Conservation (phyloP, 2,888 invertebrate species). For the Drosophila infuscata region DNA sequence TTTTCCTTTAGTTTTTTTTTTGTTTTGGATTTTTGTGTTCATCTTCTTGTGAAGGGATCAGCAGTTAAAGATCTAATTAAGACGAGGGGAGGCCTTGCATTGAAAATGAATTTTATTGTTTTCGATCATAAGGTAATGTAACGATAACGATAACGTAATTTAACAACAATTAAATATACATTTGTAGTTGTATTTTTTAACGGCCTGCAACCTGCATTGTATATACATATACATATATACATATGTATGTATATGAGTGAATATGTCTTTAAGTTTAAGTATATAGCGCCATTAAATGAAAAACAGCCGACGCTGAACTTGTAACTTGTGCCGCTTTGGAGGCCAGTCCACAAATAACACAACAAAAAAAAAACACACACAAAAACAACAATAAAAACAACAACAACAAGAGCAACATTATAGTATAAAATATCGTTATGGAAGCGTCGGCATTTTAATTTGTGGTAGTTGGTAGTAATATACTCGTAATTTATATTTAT, state of each 20-base stretch:
- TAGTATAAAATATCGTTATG: constrained; percentile 34
- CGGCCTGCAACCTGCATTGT: constrained; percentile 18
- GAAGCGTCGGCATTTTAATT: constrained; percentile 55
- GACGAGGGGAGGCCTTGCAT: constrained; percentile 54
- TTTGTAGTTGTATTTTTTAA: constrained; percentile 33
- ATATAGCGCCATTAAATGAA: constrained; percentile 50
- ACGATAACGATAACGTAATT: constrained; percentile 69
- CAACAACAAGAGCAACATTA: constrained; percentile 4
- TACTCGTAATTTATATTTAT: constrained; percentile 70
- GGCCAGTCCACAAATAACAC: constrained; percentile 42
- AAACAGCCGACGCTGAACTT: constrained; percentile 51
- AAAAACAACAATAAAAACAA: not conserved
- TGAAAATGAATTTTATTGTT: constrained; percentile 77
- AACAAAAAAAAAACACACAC: not conserved
- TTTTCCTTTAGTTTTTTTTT: not conserved
- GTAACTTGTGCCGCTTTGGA: constrained; percentile 64
- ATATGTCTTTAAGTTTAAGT: constrained; percentile 17
- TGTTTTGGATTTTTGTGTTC: not conserved
- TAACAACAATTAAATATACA: constrained; percentile 79
- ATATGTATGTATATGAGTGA: constrained; percentile 15
- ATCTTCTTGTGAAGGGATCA: constrained; percentile 16
- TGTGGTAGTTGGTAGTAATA: constrained; percentile 71
- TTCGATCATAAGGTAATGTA: constrained; percentile 72
- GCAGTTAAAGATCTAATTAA: constrained; percentile 55
- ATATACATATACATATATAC: constrained; percentile 19